Percentiles rank a stretch among this genome's conserved stretches.
These are phyloP conservation scores for Hyperoodon ampullatus DNA, from an alignment of 2,113 vertebrate species.

Conservation along the genomic window DNA sequence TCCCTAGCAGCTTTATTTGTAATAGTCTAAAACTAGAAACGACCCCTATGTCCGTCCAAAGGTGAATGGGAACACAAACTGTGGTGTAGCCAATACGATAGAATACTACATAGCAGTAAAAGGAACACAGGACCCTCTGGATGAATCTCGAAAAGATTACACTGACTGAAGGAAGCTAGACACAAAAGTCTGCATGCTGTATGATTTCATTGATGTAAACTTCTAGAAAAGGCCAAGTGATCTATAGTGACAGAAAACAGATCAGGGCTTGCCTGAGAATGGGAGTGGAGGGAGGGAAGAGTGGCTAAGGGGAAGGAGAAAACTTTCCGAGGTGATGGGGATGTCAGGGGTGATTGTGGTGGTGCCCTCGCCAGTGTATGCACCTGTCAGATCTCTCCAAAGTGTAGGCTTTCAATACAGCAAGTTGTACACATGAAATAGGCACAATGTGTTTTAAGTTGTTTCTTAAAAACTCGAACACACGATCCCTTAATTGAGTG, in stretches of 20 bases:
- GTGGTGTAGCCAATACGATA: accelerated
- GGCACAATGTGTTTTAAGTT: background rate
- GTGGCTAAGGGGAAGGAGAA: background rate
- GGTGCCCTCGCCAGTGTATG: accelerated
- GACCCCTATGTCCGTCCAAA: background rate
- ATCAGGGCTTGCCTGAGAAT: background rate
- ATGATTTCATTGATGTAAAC: background rate
- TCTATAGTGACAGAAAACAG: background rate
- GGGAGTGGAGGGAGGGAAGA: background rate
- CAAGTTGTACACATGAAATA: too few species aligned
- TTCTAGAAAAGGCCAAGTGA: background rate
- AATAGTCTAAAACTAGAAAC: background rate
- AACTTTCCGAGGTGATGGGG: too few species aligned
- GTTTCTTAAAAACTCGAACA: background rate
- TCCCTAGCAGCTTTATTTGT: background rate
- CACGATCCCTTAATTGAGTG: background rate
- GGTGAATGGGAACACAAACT: background rate
- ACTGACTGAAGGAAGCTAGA: background rate
- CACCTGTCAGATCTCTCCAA: background rate
- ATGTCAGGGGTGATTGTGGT: accelerated
- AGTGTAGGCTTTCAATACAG: background rate
- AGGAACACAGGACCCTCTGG: accelerated
- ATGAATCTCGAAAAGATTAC: too few species aligned
- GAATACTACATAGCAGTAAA: background rate
- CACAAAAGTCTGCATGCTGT: accelerated